Evolutionary conservation across 2,888 invertebrate genomes (phyloP).

Genomic region (Atherix ibis): DNA sequence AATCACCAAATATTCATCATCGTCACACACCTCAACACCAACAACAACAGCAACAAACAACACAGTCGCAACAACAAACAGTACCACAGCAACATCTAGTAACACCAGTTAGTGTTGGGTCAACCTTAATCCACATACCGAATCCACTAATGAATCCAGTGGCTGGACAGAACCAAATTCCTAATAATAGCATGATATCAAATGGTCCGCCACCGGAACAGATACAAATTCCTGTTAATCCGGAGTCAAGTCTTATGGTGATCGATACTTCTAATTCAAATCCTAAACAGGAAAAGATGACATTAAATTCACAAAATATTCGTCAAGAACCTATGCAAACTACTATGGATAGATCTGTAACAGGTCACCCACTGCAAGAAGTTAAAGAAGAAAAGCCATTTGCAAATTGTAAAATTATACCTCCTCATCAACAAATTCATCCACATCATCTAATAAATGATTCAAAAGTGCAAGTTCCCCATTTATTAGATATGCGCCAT

Average conservation of each 20-base stretch:
- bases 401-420: constrained; percentile 9
- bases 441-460: constrained; percentile 9
- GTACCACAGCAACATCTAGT: constrained; percentile 10
- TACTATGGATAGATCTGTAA: constrained; percentile 2
- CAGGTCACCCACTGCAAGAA: constrained; percentile 1
- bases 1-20: constrained; percentile 11
- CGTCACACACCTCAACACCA: constrained; percentile 8
- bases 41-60: constrained; percentile 9
- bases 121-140: constrained; percentile 18
- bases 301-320: constrained; percentile 17
- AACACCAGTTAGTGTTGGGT: constrained; percentile 9
- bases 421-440: constrained; percentile 9
- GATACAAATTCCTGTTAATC: constrained; percentile 13
- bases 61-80: constrained; percentile 9
- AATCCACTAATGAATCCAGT: constrained; percentile 19
- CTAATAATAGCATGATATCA: constrained; percentile 19
- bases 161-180: constrained; percentile 17
- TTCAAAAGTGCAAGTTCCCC: constrained; percentile 12
- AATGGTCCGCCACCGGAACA: constrained; percentile 15
- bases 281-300: constrained; percentile 6
- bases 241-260: constrained; percentile 9
- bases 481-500: constrained; percentile 43
- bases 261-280: constrained; percentile 10
- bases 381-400: constrained; percentile 12
- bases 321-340: constrained; percentile 17